Conservation (phyloP, 2,113 vertebrate species). For the Hippocampus comes region DNA sequence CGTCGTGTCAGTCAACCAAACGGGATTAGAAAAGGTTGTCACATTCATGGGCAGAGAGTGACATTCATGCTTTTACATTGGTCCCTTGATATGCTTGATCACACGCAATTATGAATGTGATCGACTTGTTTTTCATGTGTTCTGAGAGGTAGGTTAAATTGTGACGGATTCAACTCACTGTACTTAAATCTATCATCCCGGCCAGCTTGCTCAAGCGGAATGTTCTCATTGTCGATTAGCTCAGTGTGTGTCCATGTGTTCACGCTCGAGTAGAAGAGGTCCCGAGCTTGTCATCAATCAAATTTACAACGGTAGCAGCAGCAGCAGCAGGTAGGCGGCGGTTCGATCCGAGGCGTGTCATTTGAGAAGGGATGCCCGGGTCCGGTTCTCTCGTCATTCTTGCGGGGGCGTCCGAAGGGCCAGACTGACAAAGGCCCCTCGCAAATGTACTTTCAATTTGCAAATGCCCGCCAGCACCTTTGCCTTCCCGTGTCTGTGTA, state of each 20-base stretch:
- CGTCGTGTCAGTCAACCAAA: conserved; percentile 18
- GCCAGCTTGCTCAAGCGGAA: conserved; percentile 50
- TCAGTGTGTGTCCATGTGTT: conserved; percentile 42
- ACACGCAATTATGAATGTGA: conserved; percentile 26
- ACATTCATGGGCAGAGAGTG: neutral
- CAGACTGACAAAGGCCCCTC: neutral
- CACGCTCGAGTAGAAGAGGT: conserved; percentile 50
- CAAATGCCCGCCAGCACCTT: neutral
- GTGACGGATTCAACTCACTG: conserved; percentile 41
- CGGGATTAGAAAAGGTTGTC: conserved; percentile 25
- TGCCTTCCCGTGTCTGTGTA: neutral
- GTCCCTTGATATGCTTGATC: conserved; percentile 19
- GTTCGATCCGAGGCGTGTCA: conserved; percentile 19
- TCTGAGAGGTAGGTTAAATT: conserved; percentile 21
- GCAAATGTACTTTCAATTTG: neutral
- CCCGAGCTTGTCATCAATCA: conserved; percentile 52
- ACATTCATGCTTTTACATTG: neutral
- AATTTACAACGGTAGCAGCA: conserved; percentile 37
- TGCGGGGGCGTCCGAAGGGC: neutral
- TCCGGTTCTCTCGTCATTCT: conserved; percentile 36
- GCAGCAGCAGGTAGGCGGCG: conserved; percentile 35
- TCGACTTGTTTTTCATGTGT: conserved; percentile 34
- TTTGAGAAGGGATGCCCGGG: conserved; percentile 28
- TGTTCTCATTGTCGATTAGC: conserved; percentile 55
- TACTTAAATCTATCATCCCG: conserved; percentile 33